A percentile compares a stretch with the other conserved stretches of the same genome.
phyloP scores from a whole-genome alignment of 2,888 invertebrate genomes.

The Caenorhabditis sinica region DNA sequence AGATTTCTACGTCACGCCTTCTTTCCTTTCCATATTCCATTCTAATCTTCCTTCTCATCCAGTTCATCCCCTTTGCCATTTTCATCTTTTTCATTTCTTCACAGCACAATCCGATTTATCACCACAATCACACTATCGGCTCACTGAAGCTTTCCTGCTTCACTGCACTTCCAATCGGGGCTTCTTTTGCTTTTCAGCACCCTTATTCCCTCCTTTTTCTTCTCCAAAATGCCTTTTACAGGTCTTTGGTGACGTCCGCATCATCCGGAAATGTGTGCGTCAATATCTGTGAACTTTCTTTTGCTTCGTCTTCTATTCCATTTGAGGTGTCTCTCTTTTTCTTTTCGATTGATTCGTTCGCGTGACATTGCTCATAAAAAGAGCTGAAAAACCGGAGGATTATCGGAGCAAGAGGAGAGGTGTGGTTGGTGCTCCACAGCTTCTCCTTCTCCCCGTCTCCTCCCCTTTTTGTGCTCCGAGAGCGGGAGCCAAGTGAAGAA shows the following conservation, averaged over 20 bases:
- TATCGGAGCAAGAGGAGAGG: constrained; percentile 32
- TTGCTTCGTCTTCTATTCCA: not conserved
- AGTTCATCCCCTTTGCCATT: not conserved
- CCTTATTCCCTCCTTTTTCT: constrained; percentile 25
- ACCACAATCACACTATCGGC: constrained; percentile 22
- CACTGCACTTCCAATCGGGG: constrained; percentile 22
- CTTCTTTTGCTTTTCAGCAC: constrained; percentile 23
- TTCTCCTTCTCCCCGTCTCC: constrained; percentile 19
- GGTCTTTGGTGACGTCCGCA: constrained; percentile 22
- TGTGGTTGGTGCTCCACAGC: constrained; percentile 1
- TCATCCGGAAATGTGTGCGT: constrained; percentile 32
- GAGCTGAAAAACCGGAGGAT: constrained; percentile 46
- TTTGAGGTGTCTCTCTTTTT: not conserved
- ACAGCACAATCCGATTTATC: constrained; percentile 13
- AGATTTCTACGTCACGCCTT: too few relatives aligned
- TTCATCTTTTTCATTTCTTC: not conserved
- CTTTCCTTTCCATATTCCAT: too few relatives aligned
- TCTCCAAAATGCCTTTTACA: constrained; percentile 9
- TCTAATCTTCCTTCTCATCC: not conserved
- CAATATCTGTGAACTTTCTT: constrained; percentile 42
- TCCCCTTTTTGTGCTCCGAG: constrained; percentile 11
- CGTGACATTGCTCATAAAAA: constrained; percentile 42
- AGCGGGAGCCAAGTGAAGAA: not conserved
- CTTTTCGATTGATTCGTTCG: constrained; percentile 37
- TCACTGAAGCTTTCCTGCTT: constrained; percentile 28